Base-by-base conservation (phyloP, 2,888 invertebrate genomes). In the Fragum sueziense region DNA sequence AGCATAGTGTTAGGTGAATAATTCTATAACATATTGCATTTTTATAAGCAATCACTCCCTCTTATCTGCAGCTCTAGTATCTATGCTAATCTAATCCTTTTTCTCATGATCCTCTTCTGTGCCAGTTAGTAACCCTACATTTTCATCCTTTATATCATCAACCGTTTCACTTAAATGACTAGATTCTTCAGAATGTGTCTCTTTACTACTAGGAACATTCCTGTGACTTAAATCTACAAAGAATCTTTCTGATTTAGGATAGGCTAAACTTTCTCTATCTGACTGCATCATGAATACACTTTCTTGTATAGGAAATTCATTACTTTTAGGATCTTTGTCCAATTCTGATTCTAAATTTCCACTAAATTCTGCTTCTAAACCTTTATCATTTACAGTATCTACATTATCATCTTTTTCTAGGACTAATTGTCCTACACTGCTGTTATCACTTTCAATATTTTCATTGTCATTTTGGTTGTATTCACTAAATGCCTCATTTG, bases 151-250 rank as follows among this genome's bases (percentile, higher is more conserved):
- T 29, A 27, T 20, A 29, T 25, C 25, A 11, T 57, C 25, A 57
- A 3, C 4, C 27, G 25, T 14, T 27, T 27, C 57, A 57, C 29
- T 1, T 27, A 47, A 2, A 20, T 25, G 22, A 22, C 9, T n/a
- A 33, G 17, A 2, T 2, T n/a, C 62, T 62, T 33, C 33, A n/a
- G 33, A 34, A 20, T 62, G 20, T 27, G 62, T n/a, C 1, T 33
- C 34, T 1, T 2, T 9, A 29, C 1, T 62, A 62, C 22, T 33
- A 34, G 34, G n/a, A n/a, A n/a, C n/a, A 34, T 33, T 33, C 22
- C 65, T 65, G 0, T 41, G 65, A 65, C 41, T 65, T 65, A 65
- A 41, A 41, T 65, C 34, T 1, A 65, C 65, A 41, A 65, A 65
- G 34, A 65, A 65, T 25, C 65, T 6, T 20, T 65, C 65, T 11